These are phyloP conservation scores for Mizuhopecten yessoensis DNA, from an alignment of 1,140 invertebrate genomes.

Conservation along the genomic window DNA sequence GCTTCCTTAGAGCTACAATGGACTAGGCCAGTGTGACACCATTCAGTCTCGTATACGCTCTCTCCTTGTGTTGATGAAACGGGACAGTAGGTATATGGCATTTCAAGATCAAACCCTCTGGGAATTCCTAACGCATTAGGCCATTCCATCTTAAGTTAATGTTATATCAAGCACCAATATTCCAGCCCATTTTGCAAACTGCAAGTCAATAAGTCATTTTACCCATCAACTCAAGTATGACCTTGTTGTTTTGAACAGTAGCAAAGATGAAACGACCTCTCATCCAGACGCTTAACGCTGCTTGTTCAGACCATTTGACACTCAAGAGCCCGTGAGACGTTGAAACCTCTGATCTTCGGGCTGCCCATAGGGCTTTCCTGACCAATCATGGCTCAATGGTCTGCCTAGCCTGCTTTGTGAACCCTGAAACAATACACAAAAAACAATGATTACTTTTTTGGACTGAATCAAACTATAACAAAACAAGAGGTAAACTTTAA, in stretches of 20 bases:
- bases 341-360: background rate
- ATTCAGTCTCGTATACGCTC: background rate
- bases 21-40: background rate
- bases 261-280: slow-evolving; percentile 37
- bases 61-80: background rate
- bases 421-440: background rate
- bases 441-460: background rate
- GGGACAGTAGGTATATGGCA: background rate
- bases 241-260: slow-evolving; percentile 34
- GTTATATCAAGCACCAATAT: slow-evolving; percentile 24
- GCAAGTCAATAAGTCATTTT: slow-evolving; percentile 39
- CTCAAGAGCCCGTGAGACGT: slow-evolving; percentile 22
- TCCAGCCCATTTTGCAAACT: slow-evolving; percentile 15
- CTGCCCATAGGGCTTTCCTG: background rate
- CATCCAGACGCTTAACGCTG: slow-evolving; percentile 36
- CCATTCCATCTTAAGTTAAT: slow-evolving; percentile 13
- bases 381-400: background rate
- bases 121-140: background rate
- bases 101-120: background rate
- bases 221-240: slow-evolving; percentile 23
- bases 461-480: background rate
- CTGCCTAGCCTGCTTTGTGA: background rate
- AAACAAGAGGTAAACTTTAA: too few relatives aligned
- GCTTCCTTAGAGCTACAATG: too few relatives aligned
- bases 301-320: slow-evolving; percentile 31